Base-by-base conservation (phyloP, 1,140 invertebrate species). In the Tetramorium parvispinum region DNA sequence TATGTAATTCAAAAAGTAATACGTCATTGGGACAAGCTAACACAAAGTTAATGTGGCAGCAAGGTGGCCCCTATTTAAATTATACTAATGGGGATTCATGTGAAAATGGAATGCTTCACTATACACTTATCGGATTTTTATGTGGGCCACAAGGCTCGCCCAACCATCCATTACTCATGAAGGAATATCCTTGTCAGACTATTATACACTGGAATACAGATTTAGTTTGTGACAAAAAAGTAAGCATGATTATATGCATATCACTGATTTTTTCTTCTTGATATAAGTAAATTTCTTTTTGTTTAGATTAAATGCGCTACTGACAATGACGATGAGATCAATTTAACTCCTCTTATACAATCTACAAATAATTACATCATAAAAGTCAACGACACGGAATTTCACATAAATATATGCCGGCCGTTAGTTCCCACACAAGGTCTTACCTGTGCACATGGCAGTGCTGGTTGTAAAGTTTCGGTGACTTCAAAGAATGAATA, bases 81-180 rank as follows among this genome's bases (percentile, higher is more conserved):
- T 96, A 96, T 87, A 95, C 95, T 32, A 90, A 95, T 83, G 96
- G 96, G 24, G 92, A 93, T 75, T 49, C 91, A 57, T 96, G 96
- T 10, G 68, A 59, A 83, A 27, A 88, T 59, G 87, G 83, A 7
- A 81, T 85, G 85, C 90, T 63, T 27, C 93, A 90, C 51, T 95
- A 95, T 88, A 96, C 96, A 51, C 91, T 94, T 92, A 96, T 96
- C 85, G 93, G 93, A 88, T 96, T 96, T 90, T 91, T 94, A 73
- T 96, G 96, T 83, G 91, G 91, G 18, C 88, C 93, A 37, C 94
- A 96, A 90, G 93, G 91, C 85, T 92, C 89, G 2, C 85, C 82
- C 75, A 83, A 91, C 85, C 40, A 16, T 55, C 93, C 95, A 55
- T 85, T 94, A 86, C 92, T 96, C 82, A 94, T 95, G 90, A 94